Evolutionary conservation across 2,113 vertebrate genomes (phyloP).

Genomic region (Anolis carolinensis): DNA sequence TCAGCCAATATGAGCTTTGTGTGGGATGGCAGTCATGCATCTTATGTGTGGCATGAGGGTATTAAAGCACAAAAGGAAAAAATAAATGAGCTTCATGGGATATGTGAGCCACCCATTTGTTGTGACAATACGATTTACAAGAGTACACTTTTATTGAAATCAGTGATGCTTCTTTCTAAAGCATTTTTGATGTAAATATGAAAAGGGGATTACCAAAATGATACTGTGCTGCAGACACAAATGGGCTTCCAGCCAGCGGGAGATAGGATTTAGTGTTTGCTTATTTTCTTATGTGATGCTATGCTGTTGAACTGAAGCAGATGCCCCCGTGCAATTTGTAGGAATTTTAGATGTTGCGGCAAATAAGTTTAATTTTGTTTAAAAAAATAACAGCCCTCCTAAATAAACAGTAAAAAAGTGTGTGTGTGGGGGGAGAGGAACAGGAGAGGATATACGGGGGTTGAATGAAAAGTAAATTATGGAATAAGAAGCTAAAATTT

Average conservation of each 20-base stretch:
- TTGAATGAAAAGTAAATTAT: too few species aligned
- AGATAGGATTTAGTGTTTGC: not conserved
- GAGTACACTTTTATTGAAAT: slow-evolving; percentile 51
- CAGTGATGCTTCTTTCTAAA: slow-evolving; percentile 53
- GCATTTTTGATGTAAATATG: slow-evolving; percentile 42
- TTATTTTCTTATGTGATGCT: not conserved
- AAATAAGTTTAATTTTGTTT: too few species aligned
- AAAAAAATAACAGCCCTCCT: too few species aligned
- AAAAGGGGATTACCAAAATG: slow-evolving; percentile 26
- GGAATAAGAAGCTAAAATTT: too few species aligned
- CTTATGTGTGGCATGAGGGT: slow-evolving; percentile 48
- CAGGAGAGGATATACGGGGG: too few species aligned
- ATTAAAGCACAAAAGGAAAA: slow-evolving; percentile 36
- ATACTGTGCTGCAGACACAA: not conserved
- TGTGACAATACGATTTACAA: slow-evolving; percentile 45
- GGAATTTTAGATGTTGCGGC: not conserved
- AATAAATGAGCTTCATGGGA: slow-evolving; percentile 48
- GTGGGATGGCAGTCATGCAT: slow-evolving; percentile 26
- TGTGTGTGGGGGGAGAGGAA: too few species aligned
- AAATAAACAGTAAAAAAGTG: too few species aligned
- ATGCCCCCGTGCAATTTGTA: not conserved
- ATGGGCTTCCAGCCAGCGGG: not conserved
- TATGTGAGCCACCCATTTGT: slow-evolving; percentile 44
- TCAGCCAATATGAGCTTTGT: not conserved
- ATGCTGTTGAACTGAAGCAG: not conserved